A percentile compares a stretch with the other conserved stretches of the same genome.
Conservation (phyloP, 2,113 vertebrate species). For the Pseudorhombus dupliciocellatus region DNA sequence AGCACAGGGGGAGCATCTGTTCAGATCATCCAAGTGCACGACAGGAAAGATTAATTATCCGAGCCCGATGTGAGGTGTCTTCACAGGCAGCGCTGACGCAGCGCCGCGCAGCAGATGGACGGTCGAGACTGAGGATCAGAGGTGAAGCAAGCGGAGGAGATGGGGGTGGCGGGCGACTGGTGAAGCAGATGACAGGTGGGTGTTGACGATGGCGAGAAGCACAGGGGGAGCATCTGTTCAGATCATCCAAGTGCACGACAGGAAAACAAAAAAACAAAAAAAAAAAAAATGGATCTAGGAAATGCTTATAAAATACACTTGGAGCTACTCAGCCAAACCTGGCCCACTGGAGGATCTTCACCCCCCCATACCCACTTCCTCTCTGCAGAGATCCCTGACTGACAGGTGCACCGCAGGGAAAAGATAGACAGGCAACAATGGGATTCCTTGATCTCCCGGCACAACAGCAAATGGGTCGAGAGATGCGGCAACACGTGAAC, state of each 20-base stretch:
- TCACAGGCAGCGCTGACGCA: conserved; percentile 40
- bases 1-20: conserved; percentile 70
- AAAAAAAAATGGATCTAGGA: conserved; percentile 13
- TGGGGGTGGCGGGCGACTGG: conserved; percentile 66
- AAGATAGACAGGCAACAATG: conserved; percentile 12
- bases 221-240: conserved; percentile 71
- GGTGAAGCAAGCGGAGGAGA: conserved; percentile 69
- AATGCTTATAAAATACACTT: conserved; percentile 28
- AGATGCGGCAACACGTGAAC: conserved; percentile 19
- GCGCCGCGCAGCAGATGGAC: conserved; percentile 71
- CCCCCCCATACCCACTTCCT: not conserved
- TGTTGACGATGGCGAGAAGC: conserved; percentile 65
- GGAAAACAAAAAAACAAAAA: conserved; percentile 13
- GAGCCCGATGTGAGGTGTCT: conserved; percentile 29
- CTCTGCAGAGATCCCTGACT: conserved; percentile 49
- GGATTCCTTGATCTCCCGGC: conserved; percentile 27
- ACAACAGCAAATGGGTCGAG: conserved; percentile 22
- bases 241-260: conserved; percentile 47
- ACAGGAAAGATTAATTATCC: conserved; percentile 65
- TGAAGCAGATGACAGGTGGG: conserved; percentile 78
- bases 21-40: conserved; percentile 56
- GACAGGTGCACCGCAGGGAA: conserved; percentile 39
- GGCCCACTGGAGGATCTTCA: conserved; percentile 14
- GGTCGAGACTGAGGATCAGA: conserved; percentile 57
- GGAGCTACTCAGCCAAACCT: conserved; percentile 14